Conservation (phyloP, 2,888 invertebrate genomes). For the Rhopalosiphum nymphaeae region DNA sequence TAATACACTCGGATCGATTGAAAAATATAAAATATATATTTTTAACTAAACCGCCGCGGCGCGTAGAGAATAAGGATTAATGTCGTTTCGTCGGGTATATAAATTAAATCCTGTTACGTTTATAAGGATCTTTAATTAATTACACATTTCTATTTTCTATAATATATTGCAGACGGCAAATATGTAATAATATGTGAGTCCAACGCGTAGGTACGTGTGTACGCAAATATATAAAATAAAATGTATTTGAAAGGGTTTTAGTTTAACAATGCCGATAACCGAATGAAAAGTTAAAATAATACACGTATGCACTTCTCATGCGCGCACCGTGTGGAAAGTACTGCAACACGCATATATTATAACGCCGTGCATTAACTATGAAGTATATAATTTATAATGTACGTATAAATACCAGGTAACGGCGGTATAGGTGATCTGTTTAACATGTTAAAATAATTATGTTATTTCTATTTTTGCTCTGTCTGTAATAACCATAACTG, state of each 20-base stretch:
- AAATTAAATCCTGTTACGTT: constrained; percentile 36
- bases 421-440: neutral
- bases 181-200: neutral
- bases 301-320: neutral
- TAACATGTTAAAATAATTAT: neutral
- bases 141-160: neutral
- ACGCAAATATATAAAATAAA: neutral
- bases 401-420: neutral
- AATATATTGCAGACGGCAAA: neutral
- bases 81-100: constrained; percentile 14
- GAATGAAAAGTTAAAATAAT: neutral
- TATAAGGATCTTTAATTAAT: constrained; percentile 40
- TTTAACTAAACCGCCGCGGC: neutral
- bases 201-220: neutral
- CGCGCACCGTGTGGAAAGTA: neutral
- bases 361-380: neutral
- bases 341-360: neutral
- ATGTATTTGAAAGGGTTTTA: neutral
- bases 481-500: neutral
- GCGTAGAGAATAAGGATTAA: neutral
- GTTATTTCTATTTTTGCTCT: neutral
- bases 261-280: neutral
- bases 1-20: constrained; percentile 8
- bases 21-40: constrained; percentile 22
- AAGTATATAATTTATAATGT: neutral